These are phyloP conservation scores for Pelobates fuscus DNA, from an alignment of 2,113 vertebrate genomes.

Conservation along the genomic window DNA sequence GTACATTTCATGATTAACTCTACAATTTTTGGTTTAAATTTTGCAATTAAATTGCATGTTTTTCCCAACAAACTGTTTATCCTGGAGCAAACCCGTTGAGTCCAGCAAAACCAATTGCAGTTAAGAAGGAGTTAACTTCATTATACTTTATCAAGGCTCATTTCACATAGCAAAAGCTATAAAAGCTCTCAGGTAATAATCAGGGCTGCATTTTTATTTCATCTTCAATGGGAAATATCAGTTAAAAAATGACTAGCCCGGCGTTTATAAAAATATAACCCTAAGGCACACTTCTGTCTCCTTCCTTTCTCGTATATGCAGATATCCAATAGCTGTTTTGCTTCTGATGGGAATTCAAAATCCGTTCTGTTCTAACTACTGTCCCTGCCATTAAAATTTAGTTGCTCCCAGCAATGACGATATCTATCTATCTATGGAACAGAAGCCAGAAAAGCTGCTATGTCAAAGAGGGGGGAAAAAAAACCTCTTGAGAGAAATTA, in stretches of 20 bases:
- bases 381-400: slow-evolving; percentile 39
- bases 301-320: slow-evolving; percentile 17
- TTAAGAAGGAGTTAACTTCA: slow-evolving; percentile 1
- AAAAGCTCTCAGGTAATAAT: slow-evolving; percentile 4
- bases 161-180: not conserved
- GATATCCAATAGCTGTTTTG: slow-evolving; percentile 44
- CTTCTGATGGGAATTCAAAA: slow-evolving; percentile 47
- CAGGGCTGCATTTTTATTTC: not conserved
- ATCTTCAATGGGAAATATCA: slow-evolving; percentile 14
- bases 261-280: slow-evolving; percentile 9
- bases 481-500: slow-evolving; percentile 43
- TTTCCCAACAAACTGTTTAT: not conserved
- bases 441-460: slow-evolving; percentile 41
- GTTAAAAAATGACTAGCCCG: not conserved
- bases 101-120: not conserved
- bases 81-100: not conserved
- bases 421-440: slow-evolving; percentile 28
- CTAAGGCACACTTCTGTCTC: slow-evolving; percentile 19
- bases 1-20: too few species aligned
- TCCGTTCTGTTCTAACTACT: slow-evolving; percentile 31
- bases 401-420: slow-evolving; percentile 48
- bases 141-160: not conserved
- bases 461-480: slow-evolving; percentile 19
- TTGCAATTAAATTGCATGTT: too few species aligned
- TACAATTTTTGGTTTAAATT: too few species aligned